These are phyloP conservation scores for Drosophila guanche DNA, from an alignment of 1,140 invertebrate genomes.

Conservation along the genomic window DNA sequence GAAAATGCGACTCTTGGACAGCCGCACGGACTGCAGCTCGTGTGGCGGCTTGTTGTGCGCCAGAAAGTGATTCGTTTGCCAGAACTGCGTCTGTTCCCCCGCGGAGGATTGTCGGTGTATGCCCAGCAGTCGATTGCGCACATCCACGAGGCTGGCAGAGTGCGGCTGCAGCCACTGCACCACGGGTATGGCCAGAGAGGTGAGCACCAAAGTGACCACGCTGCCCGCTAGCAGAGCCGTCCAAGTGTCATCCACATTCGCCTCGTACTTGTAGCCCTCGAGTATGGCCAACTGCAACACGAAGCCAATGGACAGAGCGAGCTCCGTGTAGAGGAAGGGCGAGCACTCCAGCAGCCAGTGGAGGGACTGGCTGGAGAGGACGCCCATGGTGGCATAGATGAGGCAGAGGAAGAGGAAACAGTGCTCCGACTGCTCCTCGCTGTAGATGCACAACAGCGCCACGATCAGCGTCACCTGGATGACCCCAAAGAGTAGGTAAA, in stretches of 20 bases:
- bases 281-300: slow-evolving; percentile 51
- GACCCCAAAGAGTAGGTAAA: slow-evolving; percentile 73
- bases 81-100: slow-evolving; percentile 62
- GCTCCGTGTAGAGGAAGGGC: slow-evolving; percentile 70
- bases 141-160: slow-evolving; percentile 68
- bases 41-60: slow-evolving; percentile 71
- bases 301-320: slow-evolving; percentile 53
- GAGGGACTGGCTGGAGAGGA: slow-evolving; percentile 67
- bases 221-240: slow-evolving; percentile 46
- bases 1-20: slow-evolving; percentile 66
- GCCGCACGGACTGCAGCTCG: slow-evolving; percentile 57
- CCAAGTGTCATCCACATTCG: slow-evolving; percentile 45
- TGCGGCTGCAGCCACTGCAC: slow-evolving; percentile 60
- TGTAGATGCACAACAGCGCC: slow-evolving; percentile 71
- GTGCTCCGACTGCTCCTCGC: slow-evolving; percentile 62
- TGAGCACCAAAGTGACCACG: slow-evolving; percentile 49
- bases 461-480: slow-evolving; percentile 67
- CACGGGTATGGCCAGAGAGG: slow-evolving; percentile 39
- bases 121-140: slow-evolving; percentile 74
- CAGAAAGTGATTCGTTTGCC: slow-evolving; percentile 74
- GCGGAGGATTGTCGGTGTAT: slow-evolving; percentile 45
- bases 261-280: slow-evolving; percentile 72
- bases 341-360: slow-evolving; percentile 72
- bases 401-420: slow-evolving; percentile 73
- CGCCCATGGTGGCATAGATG: slow-evolving; percentile 65